Evolutionary conservation across 2,113 vertebrate genomes (phyloP), one percentile per base, ranked within the genome.

Genomic region (Ardeotis arabs): DNA sequence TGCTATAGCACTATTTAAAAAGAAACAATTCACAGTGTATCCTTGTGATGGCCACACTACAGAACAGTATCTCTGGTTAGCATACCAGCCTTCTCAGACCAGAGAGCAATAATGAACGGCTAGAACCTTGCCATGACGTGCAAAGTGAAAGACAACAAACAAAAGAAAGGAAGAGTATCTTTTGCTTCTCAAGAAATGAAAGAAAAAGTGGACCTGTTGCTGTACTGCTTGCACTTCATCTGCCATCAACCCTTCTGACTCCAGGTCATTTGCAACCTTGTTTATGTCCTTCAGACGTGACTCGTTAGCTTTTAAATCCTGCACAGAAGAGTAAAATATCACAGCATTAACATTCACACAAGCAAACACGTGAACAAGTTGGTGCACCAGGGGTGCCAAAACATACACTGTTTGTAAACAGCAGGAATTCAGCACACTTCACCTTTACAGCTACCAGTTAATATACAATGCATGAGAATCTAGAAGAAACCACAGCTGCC

Each of bases 281-380:
- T 99, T 99, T 64, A 99, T 99, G 97, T 99, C 99, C 96, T 99
- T 99, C 95, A 99, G 98, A 27, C 99, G 99, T 3, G 99, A 99
- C 94, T 99, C 99, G 1, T 99, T 99, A 49, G 99, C 99, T 95
- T 99, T 99, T 87, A 99, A 97, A 94, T 99, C 99, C 99, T 99
- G 62, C 39, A 90, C 25, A 76, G 45, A 79, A 68, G 60, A 95
- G 31, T 7, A 68, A 63, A 41, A 52, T 3, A 49, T 2, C 45
- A 35, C 33, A 60, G 68, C 12, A 28, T 96, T 69, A 89, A 58
- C 70, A 78, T 13, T 16, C 25, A 29, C 10, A 28, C 41, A 4
- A 45, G 37, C 24, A 86, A 75, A 39, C 35, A 16, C 0, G 6
- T 22, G n/a, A 56, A 82, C 28, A 29, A 35, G 10, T 1, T 35